Percentiles rank a stretch among this genome's conserved stretches.
Evolutionary conservation across 2,888 invertebrate species (phyloP).

Genomic region (Tribolium freemani): DNA sequence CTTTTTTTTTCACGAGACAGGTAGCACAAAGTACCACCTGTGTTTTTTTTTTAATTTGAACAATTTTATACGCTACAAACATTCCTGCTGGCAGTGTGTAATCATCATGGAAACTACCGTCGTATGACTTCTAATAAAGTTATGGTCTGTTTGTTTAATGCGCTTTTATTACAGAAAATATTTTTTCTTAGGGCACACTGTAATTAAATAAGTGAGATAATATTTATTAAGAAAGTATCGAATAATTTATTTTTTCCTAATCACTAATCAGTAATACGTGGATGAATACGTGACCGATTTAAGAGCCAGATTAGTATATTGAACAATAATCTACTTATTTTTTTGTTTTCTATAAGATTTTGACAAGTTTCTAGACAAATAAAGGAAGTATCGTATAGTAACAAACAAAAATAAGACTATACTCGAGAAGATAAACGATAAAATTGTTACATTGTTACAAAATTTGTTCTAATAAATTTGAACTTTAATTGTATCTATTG

Average conservation of each 20-base stretch:
- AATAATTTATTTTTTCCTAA: background rate
- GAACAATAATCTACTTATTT: background rate
- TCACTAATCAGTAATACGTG: background rate
- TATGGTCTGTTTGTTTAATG: no score
- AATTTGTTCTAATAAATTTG: background rate
- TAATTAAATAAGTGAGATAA: background rate
- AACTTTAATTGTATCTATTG: background rate
- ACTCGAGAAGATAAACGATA: background rate
- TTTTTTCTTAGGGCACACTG: no score
- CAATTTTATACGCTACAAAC: background rate
- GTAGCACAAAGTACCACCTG: no score
- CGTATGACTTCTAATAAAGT: no score
- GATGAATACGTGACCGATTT: background rate
- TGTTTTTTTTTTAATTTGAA: no score
- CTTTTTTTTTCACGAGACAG: no score
- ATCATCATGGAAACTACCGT: background rate
- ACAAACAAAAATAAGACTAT: background rate
- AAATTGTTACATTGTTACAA: background rate
- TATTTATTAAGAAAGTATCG: background rate
- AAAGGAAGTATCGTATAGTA: background rate
- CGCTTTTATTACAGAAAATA: no score
- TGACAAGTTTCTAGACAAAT: background rate
- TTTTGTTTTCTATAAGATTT: background rate
- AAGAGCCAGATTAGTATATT: background rate
- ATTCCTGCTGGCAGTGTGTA: background rate